phyloP scores from a whole-genome alignment of 2,888 invertebrate species.

The Perizoma affinitatum region DNA sequence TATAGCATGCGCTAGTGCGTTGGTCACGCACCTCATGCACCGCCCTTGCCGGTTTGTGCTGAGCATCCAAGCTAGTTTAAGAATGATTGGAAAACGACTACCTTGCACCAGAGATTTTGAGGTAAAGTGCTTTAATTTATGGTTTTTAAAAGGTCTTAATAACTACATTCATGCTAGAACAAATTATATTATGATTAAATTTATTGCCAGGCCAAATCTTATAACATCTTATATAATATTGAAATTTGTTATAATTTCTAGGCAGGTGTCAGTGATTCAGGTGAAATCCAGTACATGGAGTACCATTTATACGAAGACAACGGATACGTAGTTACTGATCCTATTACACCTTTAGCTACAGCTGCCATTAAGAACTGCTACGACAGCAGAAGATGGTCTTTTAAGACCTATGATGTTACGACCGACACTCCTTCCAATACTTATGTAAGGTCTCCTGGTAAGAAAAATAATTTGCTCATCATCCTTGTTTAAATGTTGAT shows the following conservation, averaged over 20 bases:
- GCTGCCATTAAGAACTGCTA: slow-evolving; percentile 84
- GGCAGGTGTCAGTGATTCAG: slow-evolving; percentile 84
- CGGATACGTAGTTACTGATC: slow-evolving; percentile 83
- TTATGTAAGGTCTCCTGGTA: slow-evolving; percentile 88
- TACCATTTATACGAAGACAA: slow-evolving; percentile 81
- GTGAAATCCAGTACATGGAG: slow-evolving; percentile 87
- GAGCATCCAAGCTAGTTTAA: slow-evolving; percentile 89
- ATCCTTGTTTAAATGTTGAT: background rate
- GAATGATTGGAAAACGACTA: slow-evolving; percentile 86
- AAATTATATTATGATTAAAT: no score
- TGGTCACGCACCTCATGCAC: slow-evolving; percentile 86
- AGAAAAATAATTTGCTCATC: slow-evolving; percentile 7
- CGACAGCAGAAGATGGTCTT: slow-evolving; percentile 73
- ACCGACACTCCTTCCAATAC: slow-evolving; percentile 88
- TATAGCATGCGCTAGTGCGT: slow-evolving; percentile 86
- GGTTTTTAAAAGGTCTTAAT: no score
- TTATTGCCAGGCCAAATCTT: no score
- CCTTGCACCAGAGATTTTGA: slow-evolving; percentile 86
- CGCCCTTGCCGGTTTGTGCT: slow-evolving; percentile 89
- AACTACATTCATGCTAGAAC: no score
- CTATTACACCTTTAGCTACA: slow-evolving; percentile 55
- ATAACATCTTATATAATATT: no score
- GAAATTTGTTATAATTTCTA: slow-evolving; percentile 30
- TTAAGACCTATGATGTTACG: slow-evolving; percentile 65
- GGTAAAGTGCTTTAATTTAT: slow-evolving; percentile 55